Percentiles rank a stretch among this genome's conserved stretches.
Evolutionary conservation across 2,113 vertebrate genomes (phyloP).

Genomic region (Brienomyrus longianalis): DNA sequence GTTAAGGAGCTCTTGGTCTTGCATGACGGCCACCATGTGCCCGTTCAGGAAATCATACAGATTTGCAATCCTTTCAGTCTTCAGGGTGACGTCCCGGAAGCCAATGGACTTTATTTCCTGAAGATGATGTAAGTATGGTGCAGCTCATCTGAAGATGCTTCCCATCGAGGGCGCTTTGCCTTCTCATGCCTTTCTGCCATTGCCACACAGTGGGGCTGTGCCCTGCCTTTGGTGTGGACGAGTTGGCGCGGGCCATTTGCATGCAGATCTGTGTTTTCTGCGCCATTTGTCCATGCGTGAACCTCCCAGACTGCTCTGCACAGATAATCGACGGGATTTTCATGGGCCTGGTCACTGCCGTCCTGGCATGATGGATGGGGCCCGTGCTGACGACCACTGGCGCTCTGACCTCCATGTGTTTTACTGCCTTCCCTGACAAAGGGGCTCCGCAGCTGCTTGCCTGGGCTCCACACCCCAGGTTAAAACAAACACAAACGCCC

Average conservation of each 20-base stretch:
- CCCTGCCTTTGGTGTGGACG: too few relatives aligned
- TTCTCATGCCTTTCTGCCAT: not conserved
- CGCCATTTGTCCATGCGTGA: not conserved
- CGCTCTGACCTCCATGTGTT: slow-evolving; percentile 45
- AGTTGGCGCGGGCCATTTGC: not conserved
- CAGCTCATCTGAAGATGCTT: not conserved
- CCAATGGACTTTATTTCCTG: not conserved
- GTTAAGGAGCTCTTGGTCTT: not conserved
- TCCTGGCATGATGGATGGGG: slow-evolving; percentile 16
- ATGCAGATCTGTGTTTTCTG: not conserved
- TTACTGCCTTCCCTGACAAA: slow-evolving; percentile 32
- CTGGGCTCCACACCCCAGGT: slow-evolving; percentile 41
- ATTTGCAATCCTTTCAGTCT: not conserved
- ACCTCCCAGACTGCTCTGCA: not conserved
- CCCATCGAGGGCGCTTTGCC: too few relatives aligned
- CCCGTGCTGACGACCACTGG: slow-evolving; percentile 18
- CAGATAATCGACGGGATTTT: not conserved
- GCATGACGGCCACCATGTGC: not conserved
- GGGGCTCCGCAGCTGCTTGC: slow-evolving; percentile 52
- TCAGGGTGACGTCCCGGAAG: not conserved
- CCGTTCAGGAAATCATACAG: not conserved
- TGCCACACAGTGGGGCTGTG: not conserved
- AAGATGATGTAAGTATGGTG: not conserved
- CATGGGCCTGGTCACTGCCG: not conserved
- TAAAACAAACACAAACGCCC: slow-evolving; percentile 36